Evolutionary conservation across 2,888 invertebrate genomes (phyloP).

Genomic region (Melanostoma scalare): DNA sequence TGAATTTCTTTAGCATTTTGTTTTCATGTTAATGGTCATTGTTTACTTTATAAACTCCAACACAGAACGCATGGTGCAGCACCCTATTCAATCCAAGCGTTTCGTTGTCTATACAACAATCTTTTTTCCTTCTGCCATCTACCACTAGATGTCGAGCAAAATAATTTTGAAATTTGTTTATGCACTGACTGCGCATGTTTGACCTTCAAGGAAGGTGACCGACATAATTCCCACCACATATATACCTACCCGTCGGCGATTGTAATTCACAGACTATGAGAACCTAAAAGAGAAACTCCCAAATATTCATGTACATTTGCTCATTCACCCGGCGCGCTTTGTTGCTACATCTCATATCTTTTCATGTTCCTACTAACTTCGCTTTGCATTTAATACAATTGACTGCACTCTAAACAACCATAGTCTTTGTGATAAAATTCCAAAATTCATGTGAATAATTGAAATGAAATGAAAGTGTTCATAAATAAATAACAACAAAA

Average conservation of each 20-base stretch:
- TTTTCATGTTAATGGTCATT: too few relatives aligned
- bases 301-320: neutral
- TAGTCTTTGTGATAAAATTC: too few relatives aligned
- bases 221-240: conserved; percentile 72
- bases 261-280: conserved; percentile 8
- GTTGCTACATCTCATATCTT: conserved; percentile 8
- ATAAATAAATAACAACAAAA: too few relatives aligned
- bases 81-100: neutral
- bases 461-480: too few relatives aligned
- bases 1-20: too few relatives aligned
- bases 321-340: neutral
- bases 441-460: too few relatives aligned
- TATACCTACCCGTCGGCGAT: conserved; percentile 12
- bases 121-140: neutral
- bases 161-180: conserved; percentile 56
- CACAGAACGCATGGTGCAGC: neutral
- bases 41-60: too few relatives aligned
- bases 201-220: conserved; percentile 85
- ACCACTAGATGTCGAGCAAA: conserved; percentile 37
- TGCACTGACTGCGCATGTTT: conserved; percentile 79
- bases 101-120: neutral
- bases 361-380: neutral
- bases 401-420: too few relatives aligned
- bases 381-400: neutral
- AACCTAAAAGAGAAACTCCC: conserved; percentile 33